Percentiles rank a stretch among this genome's conserved stretches.
Evolutionary conservation across 2,888 invertebrate species (phyloP).

Genomic region (Hemithea aestivaria): DNA sequence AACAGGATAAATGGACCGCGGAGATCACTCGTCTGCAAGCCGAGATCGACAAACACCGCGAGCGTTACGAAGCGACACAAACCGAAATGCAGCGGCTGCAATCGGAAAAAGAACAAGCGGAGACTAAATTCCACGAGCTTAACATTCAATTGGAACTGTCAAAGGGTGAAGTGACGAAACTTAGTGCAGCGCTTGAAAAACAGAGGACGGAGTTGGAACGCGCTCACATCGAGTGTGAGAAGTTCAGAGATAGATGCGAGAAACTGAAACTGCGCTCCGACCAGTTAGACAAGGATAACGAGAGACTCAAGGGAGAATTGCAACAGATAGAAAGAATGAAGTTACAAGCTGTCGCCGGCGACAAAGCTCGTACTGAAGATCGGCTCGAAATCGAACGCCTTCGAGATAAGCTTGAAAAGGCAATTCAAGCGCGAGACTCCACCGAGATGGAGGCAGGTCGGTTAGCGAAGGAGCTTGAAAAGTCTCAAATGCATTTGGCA

Average conservation of each 20-base stretch:
- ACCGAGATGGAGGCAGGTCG: conserved; percentile 92
- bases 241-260: conserved; percentile 91
- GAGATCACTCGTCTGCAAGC: conserved; percentile 88
- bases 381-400: conserved; percentile 90
- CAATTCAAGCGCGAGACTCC: conserved; percentile 88
- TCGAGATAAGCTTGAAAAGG: conserved; percentile 91
- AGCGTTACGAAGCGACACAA: conserved; percentile 86
- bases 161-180: conserved; percentile 87
- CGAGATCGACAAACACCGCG: conserved; percentile 86
- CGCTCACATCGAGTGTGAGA: conserved; percentile 93
- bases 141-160: conserved; percentile 89
- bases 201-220: conserved; percentile 89
- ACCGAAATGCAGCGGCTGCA: conserved; percentile 85
- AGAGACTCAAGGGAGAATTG: conserved; percentile 68
- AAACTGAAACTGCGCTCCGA: conserved; percentile 87
- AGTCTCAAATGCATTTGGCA: conserved; percentile 89
- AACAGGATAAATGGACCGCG: conserved; percentile 75
- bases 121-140: conserved; percentile 85
- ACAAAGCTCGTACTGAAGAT: conserved; percentile 83
- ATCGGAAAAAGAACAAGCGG: conserved; percentile 83
- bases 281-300: conserved; percentile 82
- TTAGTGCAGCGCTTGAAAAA: conserved; percentile 86
- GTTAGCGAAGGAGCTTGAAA: conserved; percentile 90
- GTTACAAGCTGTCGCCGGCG: conserved; percentile 82
- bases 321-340: conserved; percentile 87